Conservation (phyloP, 1,140 invertebrate genomes). For the Phymastichus coffea region DNA sequence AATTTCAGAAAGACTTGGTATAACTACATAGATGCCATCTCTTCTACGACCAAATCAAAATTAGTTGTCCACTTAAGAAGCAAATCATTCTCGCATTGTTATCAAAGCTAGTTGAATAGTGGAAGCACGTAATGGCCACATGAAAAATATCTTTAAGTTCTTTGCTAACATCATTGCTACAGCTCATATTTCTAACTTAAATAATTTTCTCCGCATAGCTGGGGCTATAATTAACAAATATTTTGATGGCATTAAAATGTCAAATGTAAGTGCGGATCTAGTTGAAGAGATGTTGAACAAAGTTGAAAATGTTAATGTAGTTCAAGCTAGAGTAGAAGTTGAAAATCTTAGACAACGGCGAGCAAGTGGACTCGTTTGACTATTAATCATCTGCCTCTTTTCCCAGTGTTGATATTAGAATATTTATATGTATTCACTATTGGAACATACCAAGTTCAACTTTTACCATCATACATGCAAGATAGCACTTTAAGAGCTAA, state of each 20-base stretch:
- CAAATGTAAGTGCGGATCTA: neutral
- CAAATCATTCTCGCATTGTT: constrained; percentile 8
- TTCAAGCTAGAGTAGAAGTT: no score
- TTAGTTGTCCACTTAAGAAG: constrained; percentile 17
- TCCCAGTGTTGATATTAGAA: constrained; percentile 19
- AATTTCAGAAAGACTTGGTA: constrained; percentile 11
- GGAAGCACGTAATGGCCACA: constrained; percentile 23
- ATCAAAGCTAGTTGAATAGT: constrained; percentile 26
- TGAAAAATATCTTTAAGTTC: constrained; percentile 14
- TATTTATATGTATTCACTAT: constrained; percentile 23
- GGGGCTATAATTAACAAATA: constrained; percentile 26
- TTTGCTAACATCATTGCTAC: constrained; percentile 7
- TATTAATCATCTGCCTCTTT: constrained; percentile 2
- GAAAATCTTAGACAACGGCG: constrained; percentile 2
- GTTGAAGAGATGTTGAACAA: constrained; percentile 2
- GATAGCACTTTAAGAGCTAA: constrained; percentile 8
- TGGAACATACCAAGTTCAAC: constrained; percentile 18
- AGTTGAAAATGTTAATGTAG: constrained; percentile 7
- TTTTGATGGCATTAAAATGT: constrained; percentile 6
- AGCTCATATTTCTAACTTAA: neutral
- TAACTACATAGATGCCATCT: neutral
- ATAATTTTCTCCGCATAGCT: constrained; percentile 15
- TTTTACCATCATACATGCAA: constrained; percentile 22
- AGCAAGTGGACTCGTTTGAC: constrained; percentile 2
- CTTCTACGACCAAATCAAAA: constrained; percentile 4